Base-by-base conservation (phyloP, 2,113 vertebrate species). In the Pantherophis guttatus region DNA sequence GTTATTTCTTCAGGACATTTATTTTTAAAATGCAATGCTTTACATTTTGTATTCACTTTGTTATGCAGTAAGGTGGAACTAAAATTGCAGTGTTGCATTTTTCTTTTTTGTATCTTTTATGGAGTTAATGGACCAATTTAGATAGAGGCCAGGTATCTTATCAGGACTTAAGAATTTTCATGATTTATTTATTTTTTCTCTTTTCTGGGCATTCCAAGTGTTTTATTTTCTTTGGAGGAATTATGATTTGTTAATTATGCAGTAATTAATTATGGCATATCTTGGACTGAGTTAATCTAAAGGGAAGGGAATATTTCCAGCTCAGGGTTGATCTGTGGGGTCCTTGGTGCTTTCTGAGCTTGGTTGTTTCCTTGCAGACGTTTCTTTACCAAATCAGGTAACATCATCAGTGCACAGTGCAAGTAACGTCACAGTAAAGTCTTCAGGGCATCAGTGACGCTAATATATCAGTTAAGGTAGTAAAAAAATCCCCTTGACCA, bases 1-100 rank as follows among this genome's bases (percentile, higher is more conserved):
- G 90, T 92, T 91, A 94, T 95, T 95, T 96, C 89, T 75, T 92
- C 88, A 55, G 53, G 91, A 58, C 93, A 0, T 95, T 88, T 88
- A 96, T 19, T 75, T 70, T 85, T 48, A 57, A 59, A 62, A 90
- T 50, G n/a, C 39, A 92, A 86, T 50, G 5, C 13, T 6, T 17
- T 44, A 91, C 39, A 81, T 59, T 87, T 65, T 3, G 4, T 91
- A 91, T 95, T 87, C 92, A 91, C 93, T 91, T 85, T 44, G 8
- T 86, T 93, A 88, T 58, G 3, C 70, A 95, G 90, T 92, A 93
- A 44, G 92, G 87, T 90, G 91, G 58, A 21, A 89, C 91, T 93
- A 92, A 94, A 59, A 93, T 95, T 94, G 23, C 87, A 57, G 92
- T 6, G 48, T 33, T 70, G 88, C 90, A 86, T 44, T 89, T 96